Evolutionary conservation across 2,797 vertebrate genomes (phyloP).

Genomic region (Antennarius maculatus): DNA sequence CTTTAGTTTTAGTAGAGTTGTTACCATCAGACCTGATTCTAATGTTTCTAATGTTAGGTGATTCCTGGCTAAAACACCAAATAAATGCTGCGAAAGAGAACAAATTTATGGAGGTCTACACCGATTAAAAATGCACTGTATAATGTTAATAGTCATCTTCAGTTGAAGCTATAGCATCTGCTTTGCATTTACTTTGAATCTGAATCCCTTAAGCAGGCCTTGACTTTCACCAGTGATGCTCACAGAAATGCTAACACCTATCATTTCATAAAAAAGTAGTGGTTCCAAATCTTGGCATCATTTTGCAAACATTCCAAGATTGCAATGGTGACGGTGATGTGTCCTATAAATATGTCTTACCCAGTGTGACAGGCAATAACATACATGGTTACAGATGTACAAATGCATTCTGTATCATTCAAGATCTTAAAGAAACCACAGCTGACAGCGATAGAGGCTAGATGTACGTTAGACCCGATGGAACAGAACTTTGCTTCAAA

Average conservation of each 20-base stretch:
- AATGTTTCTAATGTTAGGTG: no score
- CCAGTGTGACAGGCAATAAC: conserved; percentile 31
- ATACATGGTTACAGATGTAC: conserved; percentile 35
- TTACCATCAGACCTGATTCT: no score
- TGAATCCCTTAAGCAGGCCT: not conserved
- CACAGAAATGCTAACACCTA: not conserved
- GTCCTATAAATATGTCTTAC: conserved; percentile 18
- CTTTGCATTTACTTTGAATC: not conserved
- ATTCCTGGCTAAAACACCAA: no score
- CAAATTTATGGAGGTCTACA: not conserved
- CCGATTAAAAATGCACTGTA: not conserved
- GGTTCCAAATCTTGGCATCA: not conserved
- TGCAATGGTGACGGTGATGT: not conserved
- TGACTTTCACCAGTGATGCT: not conserved
- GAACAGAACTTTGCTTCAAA: conserved; percentile 74
- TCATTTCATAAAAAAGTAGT: not conserved
- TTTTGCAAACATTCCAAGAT: conserved; percentile 13
- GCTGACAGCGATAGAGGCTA: conserved; percentile 58
- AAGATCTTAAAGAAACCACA: conserved; percentile 62
- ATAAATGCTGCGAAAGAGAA: no score
- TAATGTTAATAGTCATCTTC: not conserved
- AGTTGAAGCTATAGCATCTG: not conserved
- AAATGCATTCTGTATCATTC: conserved; percentile 50
- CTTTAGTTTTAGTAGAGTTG: no score
- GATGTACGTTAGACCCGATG: conserved; percentile 33